A percentile compares a stretch with the other conserved stretches of the same genome.
Evolutionary conservation across 2,888 invertebrate genomes (phyloP).

Genomic region (Ecliptopera silaceata): DNA sequence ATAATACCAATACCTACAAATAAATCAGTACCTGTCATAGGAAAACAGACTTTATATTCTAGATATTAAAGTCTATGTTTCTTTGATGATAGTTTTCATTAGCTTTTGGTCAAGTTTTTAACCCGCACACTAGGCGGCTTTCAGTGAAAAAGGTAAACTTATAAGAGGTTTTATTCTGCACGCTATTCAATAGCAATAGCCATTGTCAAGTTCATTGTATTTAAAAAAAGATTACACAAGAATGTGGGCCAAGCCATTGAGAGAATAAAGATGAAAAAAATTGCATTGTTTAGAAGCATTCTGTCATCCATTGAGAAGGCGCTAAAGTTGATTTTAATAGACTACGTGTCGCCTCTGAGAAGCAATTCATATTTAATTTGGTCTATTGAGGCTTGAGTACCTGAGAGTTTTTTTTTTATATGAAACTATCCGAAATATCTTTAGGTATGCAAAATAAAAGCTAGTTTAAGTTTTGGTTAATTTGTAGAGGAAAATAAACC

Average conservation of each 20-base stretch:
- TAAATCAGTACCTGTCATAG: constrained; percentile 29
- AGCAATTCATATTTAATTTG: constrained; percentile 69
- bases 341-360: constrained; percentile 75
- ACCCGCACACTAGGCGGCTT: constrained; percentile 69
- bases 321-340: constrained; percentile 81
- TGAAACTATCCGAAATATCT: constrained; percentile 2
- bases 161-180: constrained; percentile 65
- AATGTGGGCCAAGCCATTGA: constrained; percentile 77
- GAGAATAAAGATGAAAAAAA: constrained; percentile 51
- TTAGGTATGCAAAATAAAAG: constrained; percentile 14
- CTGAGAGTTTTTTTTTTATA: constrained; percentile 50
- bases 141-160: constrained; percentile 72
- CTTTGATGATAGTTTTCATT: background rate
- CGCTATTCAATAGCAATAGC: constrained; percentile 64
- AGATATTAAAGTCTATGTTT: constrained; percentile 28
- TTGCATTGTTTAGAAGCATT: constrained; percentile 76
- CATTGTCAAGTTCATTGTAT: constrained; percentile 70
- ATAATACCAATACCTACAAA: constrained; percentile 70
- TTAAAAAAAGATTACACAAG: constrained; percentile 70
- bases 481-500: no score
- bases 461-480: no score
- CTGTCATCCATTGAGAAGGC: constrained; percentile 79
- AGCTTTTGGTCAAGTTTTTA: constrained; percentile 35
- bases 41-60: constrained; percentile 29
- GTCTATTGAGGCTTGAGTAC: constrained; percentile 62